Evolutionary conservation across 2,888 invertebrate species (phyloP).

Genomic region (Sacculina carcini): DNA sequence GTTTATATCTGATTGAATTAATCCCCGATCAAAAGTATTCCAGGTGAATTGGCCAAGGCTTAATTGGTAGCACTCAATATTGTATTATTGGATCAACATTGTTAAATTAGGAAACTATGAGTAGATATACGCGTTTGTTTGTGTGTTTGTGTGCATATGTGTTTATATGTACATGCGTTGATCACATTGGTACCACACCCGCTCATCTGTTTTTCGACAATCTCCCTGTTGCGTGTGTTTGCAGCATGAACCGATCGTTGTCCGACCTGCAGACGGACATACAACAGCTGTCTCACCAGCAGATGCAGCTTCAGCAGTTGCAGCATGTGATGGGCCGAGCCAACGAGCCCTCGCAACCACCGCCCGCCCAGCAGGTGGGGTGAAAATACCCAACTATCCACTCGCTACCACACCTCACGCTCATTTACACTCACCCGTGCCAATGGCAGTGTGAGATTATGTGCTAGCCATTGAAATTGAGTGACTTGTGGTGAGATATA

Average conservation of each 20-base stretch:
- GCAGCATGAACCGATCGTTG: conserved; percentile 70
- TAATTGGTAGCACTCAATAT: too few relatives aligned
- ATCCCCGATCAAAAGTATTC: too few relatives aligned
- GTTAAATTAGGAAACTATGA: too few relatives aligned
- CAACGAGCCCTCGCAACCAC: conserved; percentile 17
- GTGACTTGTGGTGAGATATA: too few relatives aligned
- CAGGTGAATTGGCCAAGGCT: too few relatives aligned
- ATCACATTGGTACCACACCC: conserved; percentile 1
- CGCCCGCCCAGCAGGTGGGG: conserved; percentile 14
- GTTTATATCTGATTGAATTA: too few relatives aligned
- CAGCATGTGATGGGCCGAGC: conserved; percentile 9
- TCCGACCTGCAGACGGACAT: conserved; percentile 84
- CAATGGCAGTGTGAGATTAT: too few relatives aligned
- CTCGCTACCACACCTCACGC: too few relatives aligned
- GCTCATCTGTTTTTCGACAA: conserved; percentile 7
- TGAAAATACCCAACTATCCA: too few relatives aligned
- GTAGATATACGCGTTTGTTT: neutral
- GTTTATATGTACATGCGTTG: neutral
- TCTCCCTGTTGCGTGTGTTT: conserved; percentile 14
- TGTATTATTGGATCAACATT: too few relatives aligned
- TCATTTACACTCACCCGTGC: too few relatives aligned
- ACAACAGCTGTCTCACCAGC: conserved; percentile 58
- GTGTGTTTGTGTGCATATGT: neutral
- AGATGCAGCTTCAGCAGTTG: conserved; percentile 36
- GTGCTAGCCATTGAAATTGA: too few relatives aligned